Evolutionary conservation across 2,797 vertebrate species (phyloP).

Genomic region (Spheniscus humboldti): DNA sequence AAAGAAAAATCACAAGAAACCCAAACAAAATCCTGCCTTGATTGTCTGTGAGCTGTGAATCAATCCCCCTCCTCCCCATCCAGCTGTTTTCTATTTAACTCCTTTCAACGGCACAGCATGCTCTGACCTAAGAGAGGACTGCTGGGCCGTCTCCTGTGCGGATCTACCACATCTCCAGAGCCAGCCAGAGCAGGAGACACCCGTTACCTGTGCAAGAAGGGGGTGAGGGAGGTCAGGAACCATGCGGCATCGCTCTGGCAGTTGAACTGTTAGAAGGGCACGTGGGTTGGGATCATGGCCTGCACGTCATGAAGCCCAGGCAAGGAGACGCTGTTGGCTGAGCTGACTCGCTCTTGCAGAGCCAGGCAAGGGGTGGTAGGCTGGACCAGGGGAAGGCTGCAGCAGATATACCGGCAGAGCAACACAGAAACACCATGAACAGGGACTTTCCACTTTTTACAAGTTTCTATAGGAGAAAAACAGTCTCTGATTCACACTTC

Average conservation of each 20-base stretch:
- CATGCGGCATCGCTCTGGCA: not conserved
- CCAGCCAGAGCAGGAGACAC: not conserved
- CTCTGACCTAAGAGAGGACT: not conserved
- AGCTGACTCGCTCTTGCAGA: slow-evolving; percentile 51
- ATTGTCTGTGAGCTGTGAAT: not conserved
- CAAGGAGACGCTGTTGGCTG: not conserved
- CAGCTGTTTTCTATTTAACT: not conserved
- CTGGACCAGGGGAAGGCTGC: slow-evolving; percentile 13
- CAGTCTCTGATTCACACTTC: not conserved
- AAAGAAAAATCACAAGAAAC: not conserved
- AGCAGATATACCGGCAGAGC: slow-evolving; percentile 6
- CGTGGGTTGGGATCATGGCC: not conserved
- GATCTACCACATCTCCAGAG: not conserved
- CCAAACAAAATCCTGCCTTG: not conserved
- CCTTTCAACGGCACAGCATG: not conserved
- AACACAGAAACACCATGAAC: not conserved
- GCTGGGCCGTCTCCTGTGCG: accelerated
- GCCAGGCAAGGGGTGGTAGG: slow-evolving; percentile 26
- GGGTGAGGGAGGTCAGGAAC: not conserved
- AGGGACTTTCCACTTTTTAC: not conserved
- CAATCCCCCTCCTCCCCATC: not conserved
- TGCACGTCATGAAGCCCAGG: not conserved
- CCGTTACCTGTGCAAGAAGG: not conserved
- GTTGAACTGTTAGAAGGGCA: not conserved
- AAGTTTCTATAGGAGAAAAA: not conserved